phyloP scores from a whole-genome alignment of 2,888 invertebrate species.

The Melikaiella ostensackeni region DNA sequence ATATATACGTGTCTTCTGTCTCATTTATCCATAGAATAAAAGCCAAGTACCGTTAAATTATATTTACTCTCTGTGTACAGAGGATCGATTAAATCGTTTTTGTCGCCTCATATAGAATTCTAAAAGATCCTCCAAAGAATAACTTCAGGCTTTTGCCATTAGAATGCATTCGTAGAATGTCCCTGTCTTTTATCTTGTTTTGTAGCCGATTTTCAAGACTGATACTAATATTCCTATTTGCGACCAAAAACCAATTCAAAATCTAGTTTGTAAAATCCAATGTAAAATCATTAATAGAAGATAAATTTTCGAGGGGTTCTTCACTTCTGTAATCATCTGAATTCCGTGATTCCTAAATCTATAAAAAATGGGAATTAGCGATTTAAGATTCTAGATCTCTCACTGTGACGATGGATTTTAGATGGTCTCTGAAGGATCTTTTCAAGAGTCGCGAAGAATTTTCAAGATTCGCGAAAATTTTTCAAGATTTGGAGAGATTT shows the following conservation, averaged over 20 bases:
- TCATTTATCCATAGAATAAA: conserved; percentile 37
- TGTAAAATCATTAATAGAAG: not conserved
- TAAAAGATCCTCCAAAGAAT: not conserved
- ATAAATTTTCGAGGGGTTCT: too few species aligned
- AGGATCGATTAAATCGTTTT: conserved; percentile 33
- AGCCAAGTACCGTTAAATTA: conserved; percentile 36
- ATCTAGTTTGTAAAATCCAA: not conserved
- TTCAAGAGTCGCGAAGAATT: too few species aligned
- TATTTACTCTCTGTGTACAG: conserved; percentile 28
- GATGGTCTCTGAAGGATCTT: too few species aligned
- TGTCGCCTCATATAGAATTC: conserved; percentile 23
- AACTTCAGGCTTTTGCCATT: not conserved
- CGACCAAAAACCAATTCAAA: not conserved
- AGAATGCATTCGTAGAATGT: not conserved
- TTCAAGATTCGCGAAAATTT: too few species aligned
- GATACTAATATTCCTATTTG: not conserved
- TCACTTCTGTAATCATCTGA: too few species aligned
- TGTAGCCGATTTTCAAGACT: not conserved
- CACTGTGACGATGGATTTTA: too few species aligned
- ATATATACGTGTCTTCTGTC: conserved; percentile 28
- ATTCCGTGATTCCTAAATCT: too few species aligned
- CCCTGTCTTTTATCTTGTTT: not conserved
- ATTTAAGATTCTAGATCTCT: too few species aligned
- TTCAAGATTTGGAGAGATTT: too few species aligned
- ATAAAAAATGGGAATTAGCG: too few species aligned